A percentile compares a stretch with the other conserved stretches of the same genome.
Conservation (phyloP, 1,140 invertebrate species). For the Diorhabda elongata region DNA sequence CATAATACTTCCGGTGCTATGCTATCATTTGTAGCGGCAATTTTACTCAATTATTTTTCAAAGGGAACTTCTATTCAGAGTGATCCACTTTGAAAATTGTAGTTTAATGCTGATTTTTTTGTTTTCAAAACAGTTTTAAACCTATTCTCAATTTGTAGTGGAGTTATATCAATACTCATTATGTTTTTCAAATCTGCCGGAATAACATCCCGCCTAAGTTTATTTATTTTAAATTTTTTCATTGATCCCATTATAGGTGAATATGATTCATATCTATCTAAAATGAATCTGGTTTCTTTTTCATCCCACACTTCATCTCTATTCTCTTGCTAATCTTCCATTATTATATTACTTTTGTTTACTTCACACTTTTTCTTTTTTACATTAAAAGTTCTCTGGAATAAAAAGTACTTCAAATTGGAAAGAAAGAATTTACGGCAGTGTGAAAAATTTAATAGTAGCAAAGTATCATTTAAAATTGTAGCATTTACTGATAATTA, state of each 20-base stretch:
- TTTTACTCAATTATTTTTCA: not conserved
- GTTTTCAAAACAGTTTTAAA: not conserved
- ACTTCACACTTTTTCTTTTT: too few relatives aligned
- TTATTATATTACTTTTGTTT: too few relatives aligned
- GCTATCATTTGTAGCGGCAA: not conserved
- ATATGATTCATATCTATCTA: not conserved
- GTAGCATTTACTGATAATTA: too few relatives aligned
- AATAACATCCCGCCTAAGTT: not conserved
- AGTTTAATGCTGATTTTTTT: not conserved
- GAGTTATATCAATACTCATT: not conserved
- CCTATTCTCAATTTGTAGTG: slow-evolving; percentile 3
- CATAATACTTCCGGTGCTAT: not conserved
- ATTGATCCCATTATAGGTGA: not conserved
- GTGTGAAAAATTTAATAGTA: too few relatives aligned
- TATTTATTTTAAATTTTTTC: not conserved
- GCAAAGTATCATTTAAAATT: too few relatives aligned
- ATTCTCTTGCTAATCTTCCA: too few relatives aligned
- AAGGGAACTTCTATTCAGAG: not conserved
- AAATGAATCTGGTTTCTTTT: not conserved
- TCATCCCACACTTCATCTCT: not conserved
- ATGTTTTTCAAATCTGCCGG: not conserved
- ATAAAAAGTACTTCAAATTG: too few relatives aligned
- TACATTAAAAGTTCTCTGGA: too few relatives aligned
- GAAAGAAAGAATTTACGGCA: too few relatives aligned
- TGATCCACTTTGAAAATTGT: not conserved